Evolutionary conservation across 2,113 vertebrate species (phyloP).

Genomic region (Oncorhynchus mykiss): DNA sequence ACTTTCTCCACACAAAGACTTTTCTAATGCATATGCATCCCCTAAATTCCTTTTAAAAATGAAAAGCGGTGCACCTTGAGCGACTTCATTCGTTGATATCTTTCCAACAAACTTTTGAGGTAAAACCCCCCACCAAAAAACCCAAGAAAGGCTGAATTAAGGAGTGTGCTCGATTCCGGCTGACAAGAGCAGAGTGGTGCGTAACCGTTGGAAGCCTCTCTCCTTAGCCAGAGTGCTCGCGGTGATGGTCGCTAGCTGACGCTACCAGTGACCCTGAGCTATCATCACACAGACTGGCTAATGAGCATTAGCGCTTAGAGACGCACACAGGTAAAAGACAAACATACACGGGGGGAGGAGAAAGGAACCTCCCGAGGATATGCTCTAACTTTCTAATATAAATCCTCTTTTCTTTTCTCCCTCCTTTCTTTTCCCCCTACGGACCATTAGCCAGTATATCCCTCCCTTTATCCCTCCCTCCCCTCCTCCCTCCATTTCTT

Average conservation of each 20-base stretch:
- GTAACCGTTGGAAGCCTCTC: conserved; percentile 49
- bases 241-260: conserved; percentile 62
- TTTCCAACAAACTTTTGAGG: conserved; percentile 63
- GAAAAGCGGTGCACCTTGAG: conserved; percentile 65
- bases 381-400: conserved; percentile 70
- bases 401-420: conserved; percentile 50
- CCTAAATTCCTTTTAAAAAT: conserved; percentile 62
- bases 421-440: conserved; percentile 46
- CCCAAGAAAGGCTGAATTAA: not conserved
- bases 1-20: conserved; percentile 64
- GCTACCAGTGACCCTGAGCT: conserved; percentile 43
- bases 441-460: conserved; percentile 70
- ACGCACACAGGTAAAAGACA: conserved; percentile 57
- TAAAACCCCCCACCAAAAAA: conserved; percentile 53
- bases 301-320: conserved; percentile 74
- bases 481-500: conserved; percentile 47
- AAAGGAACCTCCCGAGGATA: conserved; percentile 78
- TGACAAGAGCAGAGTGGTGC: conserved; percentile 45
- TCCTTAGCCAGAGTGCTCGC: conserved; percentile 51
- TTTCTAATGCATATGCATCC: conserved; percentile 65
- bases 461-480: conserved; percentile 39
- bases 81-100: conserved; percentile 62
- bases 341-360: conserved; percentile 36
- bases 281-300: conserved; percentile 77
- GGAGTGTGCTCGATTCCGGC: conserved; percentile 32